Conservation (phyloP, 2,113 vertebrate genomes). For the Equus przewalskii region DNA sequence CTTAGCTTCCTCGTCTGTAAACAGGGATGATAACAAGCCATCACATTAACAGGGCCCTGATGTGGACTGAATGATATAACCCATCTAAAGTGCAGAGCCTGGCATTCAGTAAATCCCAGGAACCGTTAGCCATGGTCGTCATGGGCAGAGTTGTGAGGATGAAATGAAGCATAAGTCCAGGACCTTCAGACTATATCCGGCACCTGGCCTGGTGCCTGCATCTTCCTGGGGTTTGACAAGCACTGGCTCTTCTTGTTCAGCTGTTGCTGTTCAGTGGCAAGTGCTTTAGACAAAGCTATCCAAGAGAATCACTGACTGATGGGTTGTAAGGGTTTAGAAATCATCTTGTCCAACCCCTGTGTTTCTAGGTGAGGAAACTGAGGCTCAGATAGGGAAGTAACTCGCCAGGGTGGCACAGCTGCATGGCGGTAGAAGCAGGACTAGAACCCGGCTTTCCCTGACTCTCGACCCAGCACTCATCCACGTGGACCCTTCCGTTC, state of each 20-base stretch:
- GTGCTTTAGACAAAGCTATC: background rate
- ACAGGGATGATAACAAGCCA: background rate
- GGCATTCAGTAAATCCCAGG: background rate
- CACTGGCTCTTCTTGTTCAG: background rate
- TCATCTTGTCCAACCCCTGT: background rate
- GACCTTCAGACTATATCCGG: background rate
- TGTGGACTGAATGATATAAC: fast-evolving
- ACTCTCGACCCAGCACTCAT: background rate
- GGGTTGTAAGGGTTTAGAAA: background rate
- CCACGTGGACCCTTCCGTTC: background rate
- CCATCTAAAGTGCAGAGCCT: background rate
- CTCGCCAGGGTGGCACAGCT: background rate
- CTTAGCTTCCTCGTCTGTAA: background rate
- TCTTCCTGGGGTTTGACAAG: background rate
- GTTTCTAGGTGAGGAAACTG: background rate
- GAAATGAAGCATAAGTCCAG: background rate
- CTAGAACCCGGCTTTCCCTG: background rate
- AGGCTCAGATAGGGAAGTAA: background rate
- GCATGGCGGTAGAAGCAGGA: background rate
- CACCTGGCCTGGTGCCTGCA: background rate
- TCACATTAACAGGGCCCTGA: background rate
- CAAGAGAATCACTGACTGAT: background rate
- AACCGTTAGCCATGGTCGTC: background rate
- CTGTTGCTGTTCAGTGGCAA: background rate
- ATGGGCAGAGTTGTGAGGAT: background rate